Conservation (phyloP, 2,797 vertebrate species). For the Taenioides sp. region DNA sequence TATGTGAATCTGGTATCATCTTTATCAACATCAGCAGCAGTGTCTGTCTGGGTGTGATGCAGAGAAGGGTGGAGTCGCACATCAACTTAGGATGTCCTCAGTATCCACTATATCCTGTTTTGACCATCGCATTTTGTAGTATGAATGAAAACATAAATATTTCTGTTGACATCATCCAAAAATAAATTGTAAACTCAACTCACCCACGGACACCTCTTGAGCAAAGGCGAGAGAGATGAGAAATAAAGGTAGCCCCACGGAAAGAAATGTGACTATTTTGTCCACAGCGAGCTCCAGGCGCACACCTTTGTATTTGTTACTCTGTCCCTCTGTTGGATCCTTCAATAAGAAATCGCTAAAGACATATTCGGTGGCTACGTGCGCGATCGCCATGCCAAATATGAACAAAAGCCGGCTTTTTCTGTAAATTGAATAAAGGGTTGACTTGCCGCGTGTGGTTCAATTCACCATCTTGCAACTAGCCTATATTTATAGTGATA, state of each 20-base stretch:
- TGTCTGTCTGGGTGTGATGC: constrained; percentile 18
- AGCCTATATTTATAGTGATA: not conserved
- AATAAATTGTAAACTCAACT: constrained; percentile 53
- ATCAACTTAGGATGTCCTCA: constrained; percentile 17
- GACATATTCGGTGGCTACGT: constrained; percentile 93
- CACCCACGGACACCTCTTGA: constrained; percentile 93
- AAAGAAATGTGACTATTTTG: constrained; percentile 90
- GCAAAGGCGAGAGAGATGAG: constrained; percentile 96
- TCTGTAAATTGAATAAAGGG: constrained; percentile 12
- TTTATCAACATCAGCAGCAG: constrained; percentile 11
- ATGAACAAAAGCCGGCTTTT: constrained; percentile 26
- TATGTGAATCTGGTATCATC: not conserved
- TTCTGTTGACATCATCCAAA: not conserved
- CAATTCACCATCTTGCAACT: not conserved
- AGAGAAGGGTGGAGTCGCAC: constrained; percentile 47
- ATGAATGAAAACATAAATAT: not conserved
- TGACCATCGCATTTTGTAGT: not conserved
- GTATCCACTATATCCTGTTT: not conserved
- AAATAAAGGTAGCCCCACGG: constrained; percentile 90
- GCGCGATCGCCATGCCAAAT: constrained; percentile 87
- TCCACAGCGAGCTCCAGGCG: constrained; percentile 90
- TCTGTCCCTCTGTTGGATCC: constrained; percentile 79
- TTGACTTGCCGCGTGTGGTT: not conserved
- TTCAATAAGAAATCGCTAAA: constrained; percentile 95
- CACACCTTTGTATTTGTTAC: constrained; percentile 85